Base-by-base conservation (phyloP, 2,888 invertebrate genomes). In the Hoplodrina blanda region DNA sequence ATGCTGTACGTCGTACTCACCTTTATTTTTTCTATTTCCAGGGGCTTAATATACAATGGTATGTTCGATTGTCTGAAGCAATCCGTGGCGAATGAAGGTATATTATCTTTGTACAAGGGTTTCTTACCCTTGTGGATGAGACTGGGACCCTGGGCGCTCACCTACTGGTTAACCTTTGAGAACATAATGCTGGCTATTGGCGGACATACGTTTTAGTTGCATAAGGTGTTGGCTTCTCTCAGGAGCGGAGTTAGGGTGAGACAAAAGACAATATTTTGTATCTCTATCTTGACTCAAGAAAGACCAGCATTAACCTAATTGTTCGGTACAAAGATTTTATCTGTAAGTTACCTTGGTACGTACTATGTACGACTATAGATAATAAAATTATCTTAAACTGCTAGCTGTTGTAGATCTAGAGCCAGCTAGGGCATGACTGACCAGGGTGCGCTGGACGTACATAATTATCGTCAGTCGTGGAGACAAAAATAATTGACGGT, bases 131-230 rank as follows among this genome's bases (percentile, higher is more conserved):
- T 98, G 49, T 99, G 99, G 98, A 97, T 99, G 91, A 96, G 99
- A 69, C 97, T 99, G 96, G 99, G 99, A 0, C 99, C 99, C 0
- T 99, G 99, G 99, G 99, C 99, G 0, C 96, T 99, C 15, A 98
- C 98, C 54, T 99, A 99, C 94, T 99, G 99, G 99, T 94, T 99
- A 76, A 98, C 98, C 0, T 99, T 98, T 88, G 99, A 99, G 92
- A 97, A 98, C 91, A 97, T 99, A 75, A 96, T 97, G 92, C 91
- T 96, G 78, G 92, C 96, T 80, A 93, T 97, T 73, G 97, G 97
- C 37, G 97, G 97, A n/a, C 89, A 93, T 37, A 94, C 95, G 1
- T 96, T 96, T 87, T 96, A 92, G 54, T 52, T 61, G 1, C 8
- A n/a, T 59, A 33, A 8, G 15, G 13, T n/a, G 13, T 19, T 65